Conservation (phyloP, 2,113 vertebrate species). For the Antechinus flavipes region DNA sequence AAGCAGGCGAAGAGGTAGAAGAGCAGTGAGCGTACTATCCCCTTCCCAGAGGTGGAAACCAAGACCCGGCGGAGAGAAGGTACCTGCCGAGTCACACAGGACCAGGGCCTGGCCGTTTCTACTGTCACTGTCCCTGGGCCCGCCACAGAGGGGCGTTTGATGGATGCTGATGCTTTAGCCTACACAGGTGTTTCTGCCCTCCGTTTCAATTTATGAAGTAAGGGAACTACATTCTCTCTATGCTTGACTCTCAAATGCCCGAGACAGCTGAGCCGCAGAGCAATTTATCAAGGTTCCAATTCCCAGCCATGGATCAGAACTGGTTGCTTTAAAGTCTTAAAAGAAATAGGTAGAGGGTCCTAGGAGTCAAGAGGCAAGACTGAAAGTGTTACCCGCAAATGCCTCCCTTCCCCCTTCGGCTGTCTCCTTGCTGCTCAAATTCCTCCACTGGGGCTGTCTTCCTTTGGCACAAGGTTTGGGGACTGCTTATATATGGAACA, state of each 20-base stretch:
- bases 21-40: too few species aligned
- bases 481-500: neutral
- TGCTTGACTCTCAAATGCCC: neutral
- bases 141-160: neutral
- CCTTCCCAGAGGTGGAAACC: too few species aligned
- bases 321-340: neutral
- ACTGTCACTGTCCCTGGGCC: neutral
- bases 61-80: too few species aligned
- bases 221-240: neutral
- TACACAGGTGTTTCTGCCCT: neutral
- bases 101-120: neutral
- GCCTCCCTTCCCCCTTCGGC: neutral
- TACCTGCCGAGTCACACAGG: neutral
- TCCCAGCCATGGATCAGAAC: neutral
- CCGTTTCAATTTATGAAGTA: neutral
- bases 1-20: neutral
- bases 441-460: neutral
- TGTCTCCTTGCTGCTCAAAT: neutral
- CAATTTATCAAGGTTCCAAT: neutral
- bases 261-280: neutral
- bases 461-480: neutral
- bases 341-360: neutral
- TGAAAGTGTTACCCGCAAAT: neutral
- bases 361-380: neutral
- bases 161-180: neutral